Base-by-base conservation (phyloP, 1,140 invertebrate genomes). In the Pachypeltis micranthus region DNA sequence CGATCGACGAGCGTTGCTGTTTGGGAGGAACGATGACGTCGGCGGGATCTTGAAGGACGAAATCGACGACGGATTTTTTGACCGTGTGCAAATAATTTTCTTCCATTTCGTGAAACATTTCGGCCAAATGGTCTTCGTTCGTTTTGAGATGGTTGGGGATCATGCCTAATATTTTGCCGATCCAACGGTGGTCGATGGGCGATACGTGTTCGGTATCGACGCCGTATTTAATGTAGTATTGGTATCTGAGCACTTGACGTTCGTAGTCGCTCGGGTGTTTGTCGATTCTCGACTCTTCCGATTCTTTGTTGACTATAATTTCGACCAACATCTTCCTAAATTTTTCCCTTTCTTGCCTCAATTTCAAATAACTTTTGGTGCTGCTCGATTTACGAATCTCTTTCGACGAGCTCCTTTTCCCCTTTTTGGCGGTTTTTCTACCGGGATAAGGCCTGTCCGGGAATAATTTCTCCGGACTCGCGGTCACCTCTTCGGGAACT, bases 51-150 rank as follows among this genome's bases (percentile, higher is more conserved):
- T 85, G 83, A 1, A 96, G 74, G 1, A 93, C 90, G 74, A 91
- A 95, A 76, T 95, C 90, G 1, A 91, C 82, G 2, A 90, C 82
- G 0, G 91, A 86, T 74, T 91, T 93, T 71, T 94, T 95, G 63
- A 93, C 86, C 67, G 84, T 86, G 67, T 87, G 80, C 67, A 87
- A 80, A 73, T 91, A 95, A 69, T 92, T 86, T 65, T 88, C 88
- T 85, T 62, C 79, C 71, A 14, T 79, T 28, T 74, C 72, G 0
- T 75, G 72, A 0, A 86, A 70, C 3, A 79, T 80, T 0, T 77
- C 72, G 60, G 78, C 81, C 74, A 70, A 83, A 75, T 76, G 80
- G 24, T 65, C 57, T 55, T 59, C 19, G 34, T 65, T 66, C 77
- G 66, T 78, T 78, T 70, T 80, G 80, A 73, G 72, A 29, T 70